Base-by-base conservation (phyloP, 92 coral and sea anemone genomes). In the Anthopleura xanthogrammica region DNA sequence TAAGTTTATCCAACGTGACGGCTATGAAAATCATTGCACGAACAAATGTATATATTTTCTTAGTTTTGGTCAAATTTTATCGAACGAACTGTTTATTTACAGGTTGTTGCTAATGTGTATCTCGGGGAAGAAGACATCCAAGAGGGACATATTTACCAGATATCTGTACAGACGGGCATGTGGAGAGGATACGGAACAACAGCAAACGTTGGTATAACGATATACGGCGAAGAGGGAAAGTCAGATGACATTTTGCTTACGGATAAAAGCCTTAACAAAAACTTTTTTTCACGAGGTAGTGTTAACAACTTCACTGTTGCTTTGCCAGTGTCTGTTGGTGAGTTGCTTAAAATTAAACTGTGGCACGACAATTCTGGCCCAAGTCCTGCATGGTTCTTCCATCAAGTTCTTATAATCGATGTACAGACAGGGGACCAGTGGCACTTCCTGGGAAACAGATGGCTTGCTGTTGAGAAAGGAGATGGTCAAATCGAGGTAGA, bases 341-440 rank as follows among this genome's bases (percentile, higher is more conserved):
- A 85, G 14, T 36, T 93, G 39, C 56, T 83, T 20, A 93, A 88
- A 82, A 89, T 93, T 17, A 90, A 84, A 57, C 80, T 93, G 14
- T 93, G 98, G 98, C 98, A 93, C 52, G 98, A 93, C 50, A 93
- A 91, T 87, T 84, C 93, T 7, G 98, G 98, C 2, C 46, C 81
- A 23, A 91, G 77, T 60, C 98, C 98, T 1, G 89, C 95, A 16
- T 93, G 98, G 98, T 93, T 91, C 77, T 89, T 91, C 77, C 88
- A 87, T 76, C 93, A 87, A 52, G 92, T 91, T 54, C 78, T 83
- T 22, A 86, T 93, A 41, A 78, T 78, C 6, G 95, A 93, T 58
- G 75, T 83, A 13, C 82, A 77, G n/a, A 87, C 89, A 36, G 85
- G 72, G 41, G 83, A 86, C 41, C 84, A 91, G 70, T 72, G 79